These are phyloP conservation scores for Megalops atlanticus DNA, from an alignment of 2,113 vertebrate species.

Conservation along the genomic window DNA sequence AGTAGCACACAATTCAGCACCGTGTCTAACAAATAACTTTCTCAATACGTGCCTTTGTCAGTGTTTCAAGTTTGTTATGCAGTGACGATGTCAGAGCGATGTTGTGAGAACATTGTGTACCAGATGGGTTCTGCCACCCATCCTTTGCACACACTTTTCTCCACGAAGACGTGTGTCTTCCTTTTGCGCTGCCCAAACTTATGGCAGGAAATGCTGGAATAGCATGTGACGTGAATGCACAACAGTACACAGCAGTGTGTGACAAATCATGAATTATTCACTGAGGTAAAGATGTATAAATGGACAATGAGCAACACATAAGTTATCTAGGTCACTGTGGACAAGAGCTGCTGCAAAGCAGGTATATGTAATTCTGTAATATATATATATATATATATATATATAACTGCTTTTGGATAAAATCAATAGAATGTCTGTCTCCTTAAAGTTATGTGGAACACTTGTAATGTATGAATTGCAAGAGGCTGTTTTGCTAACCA, in stretches of 20 bases:
- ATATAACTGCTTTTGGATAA: not conserved
- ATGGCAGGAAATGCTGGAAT: not conserved
- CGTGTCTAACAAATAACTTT: not conserved
- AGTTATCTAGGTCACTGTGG: not conserved
- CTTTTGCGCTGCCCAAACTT: not conserved
- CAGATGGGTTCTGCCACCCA: not conserved
- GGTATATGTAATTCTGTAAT: no score
- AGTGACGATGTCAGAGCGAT: not conserved
- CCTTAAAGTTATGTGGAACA: no score
- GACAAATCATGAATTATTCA: not conserved
- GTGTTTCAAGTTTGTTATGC: no score
- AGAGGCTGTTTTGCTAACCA: no score
- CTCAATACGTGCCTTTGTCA: no score
- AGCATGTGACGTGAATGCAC: constrained; percentile 3
- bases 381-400: no score
- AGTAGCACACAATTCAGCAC: not conserved
- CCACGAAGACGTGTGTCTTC: not conserved
- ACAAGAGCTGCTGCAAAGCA: not conserved
- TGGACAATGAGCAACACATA: not conserved
- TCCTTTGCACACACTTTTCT: not conserved
- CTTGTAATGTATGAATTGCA: no score
- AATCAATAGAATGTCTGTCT: no score
- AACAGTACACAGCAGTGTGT: not conserved
- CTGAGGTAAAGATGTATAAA: not conserved
- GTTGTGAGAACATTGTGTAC: not conserved